phyloP scores from a whole-genome alignment of 2,888 invertebrate species.

The Lacanobia wlatinum region DNA sequence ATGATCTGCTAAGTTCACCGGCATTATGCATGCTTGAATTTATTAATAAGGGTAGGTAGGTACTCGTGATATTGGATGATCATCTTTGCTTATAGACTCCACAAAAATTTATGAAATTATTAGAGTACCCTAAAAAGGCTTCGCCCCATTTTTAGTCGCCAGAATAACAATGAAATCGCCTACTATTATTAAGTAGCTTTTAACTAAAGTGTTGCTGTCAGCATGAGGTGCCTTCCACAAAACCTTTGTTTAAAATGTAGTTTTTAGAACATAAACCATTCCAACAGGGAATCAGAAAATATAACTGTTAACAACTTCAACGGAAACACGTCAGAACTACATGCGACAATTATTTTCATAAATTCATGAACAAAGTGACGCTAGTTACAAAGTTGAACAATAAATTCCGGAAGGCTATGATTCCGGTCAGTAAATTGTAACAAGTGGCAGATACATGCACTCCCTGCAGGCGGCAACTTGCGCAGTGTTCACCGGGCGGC shows the following conservation, averaged over 20 bases:
- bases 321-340: not conserved
- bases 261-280: constrained; percentile 13
- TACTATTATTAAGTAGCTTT: constrained; percentile 21
- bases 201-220: not conserved
- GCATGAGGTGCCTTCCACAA: not conserved
- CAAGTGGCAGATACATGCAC: constrained; percentile 30
- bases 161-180: constrained; percentile 7
- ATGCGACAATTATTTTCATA: constrained; percentile 12
- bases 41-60: not conserved
- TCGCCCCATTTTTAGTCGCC: constrained; percentile 16
- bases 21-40: constrained; percentile 5
- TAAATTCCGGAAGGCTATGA: constrained; percentile 25
- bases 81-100: constrained; percentile 7
- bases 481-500: constrained; percentile 53
- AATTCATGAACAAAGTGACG: constrained; percentile 2
- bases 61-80: constrained; percentile 1
- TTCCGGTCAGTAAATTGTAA: constrained; percentile 50
- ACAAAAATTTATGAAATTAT: constrained; percentile 14
- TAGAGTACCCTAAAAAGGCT: constrained; percentile 1
- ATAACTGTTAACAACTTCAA: constrained; percentile 3
- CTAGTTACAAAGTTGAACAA: constrained; percentile 37
- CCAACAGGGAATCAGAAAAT: constrained; percentile 7
- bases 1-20: too few relatives aligned
- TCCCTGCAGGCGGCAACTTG: constrained; percentile 43
- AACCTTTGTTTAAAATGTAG: not conserved